phyloP scores from a whole-genome alignment of 2,888 invertebrate species.

The Tenthredo amoena region DNA sequence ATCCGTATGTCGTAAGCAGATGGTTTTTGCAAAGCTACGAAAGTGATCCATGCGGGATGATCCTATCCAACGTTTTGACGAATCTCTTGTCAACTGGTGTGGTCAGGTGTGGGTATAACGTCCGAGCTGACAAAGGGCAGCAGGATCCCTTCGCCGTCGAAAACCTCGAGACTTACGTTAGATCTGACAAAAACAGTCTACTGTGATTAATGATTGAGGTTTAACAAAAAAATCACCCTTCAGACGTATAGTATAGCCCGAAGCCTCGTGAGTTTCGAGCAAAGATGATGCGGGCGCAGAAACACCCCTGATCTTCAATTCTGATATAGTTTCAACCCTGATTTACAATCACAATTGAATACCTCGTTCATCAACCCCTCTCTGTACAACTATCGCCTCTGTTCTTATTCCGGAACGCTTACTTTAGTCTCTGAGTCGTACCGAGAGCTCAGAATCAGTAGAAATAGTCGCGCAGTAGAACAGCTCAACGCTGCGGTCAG shows the following conservation, averaged over 20 bases:
- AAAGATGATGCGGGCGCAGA: slow-evolving; percentile 42
- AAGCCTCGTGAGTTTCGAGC: slow-evolving; percentile 8
- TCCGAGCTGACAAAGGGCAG: neutral
- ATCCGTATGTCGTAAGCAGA: neutral
- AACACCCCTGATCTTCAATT: neutral
- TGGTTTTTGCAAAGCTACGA: neutral
- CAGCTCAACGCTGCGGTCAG: slow-evolving; percentile 21
- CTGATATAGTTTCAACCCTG: neutral
- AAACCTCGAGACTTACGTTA: neutral
- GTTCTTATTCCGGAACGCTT: neutral
- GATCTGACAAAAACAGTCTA: slow-evolving; percentile 40
- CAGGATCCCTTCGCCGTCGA: neutral
- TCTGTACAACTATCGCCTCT: neutral
- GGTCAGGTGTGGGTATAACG: neutral
- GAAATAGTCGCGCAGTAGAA: neutral
- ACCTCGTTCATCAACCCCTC: neutral
- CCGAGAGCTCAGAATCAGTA: neutral
- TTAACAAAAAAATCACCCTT: slow-evolving; percentile 42
- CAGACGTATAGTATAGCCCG: neutral
- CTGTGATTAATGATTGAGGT: slow-evolving; percentile 48
- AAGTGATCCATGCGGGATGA: neutral
- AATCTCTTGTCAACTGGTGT: neutral
- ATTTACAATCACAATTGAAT: neutral
- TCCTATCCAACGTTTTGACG: slow-evolving; percentile 20
- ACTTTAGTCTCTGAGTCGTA: neutral